phyloP scores from a whole-genome alignment of 2,888 invertebrate species.

The Hyles lineata region DNA sequence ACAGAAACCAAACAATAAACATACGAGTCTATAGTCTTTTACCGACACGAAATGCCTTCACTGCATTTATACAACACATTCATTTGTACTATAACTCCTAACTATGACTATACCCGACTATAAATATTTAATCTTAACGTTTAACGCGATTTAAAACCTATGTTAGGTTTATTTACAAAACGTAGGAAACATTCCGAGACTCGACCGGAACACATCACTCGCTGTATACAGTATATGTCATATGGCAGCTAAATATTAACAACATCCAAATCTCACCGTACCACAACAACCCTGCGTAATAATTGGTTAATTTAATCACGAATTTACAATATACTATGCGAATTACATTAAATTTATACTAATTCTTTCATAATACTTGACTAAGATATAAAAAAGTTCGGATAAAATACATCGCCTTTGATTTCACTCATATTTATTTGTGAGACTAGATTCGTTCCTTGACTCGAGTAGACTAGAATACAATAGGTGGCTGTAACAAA shows the following conservation, averaged over 20 bases:
- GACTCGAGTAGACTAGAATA: slow-evolving; percentile 63
- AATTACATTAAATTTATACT: slow-evolving; percentile 34
- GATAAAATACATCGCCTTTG: slow-evolving; percentile 43
- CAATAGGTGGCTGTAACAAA: slow-evolving; percentile 56
- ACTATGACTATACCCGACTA: slow-evolving; percentile 27
- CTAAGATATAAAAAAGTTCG: slow-evolving; percentile 49
- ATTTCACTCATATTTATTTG: slow-evolving; percentile 37
- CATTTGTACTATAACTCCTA: slow-evolving; percentile 38
- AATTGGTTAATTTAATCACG: slow-evolving; percentile 44
- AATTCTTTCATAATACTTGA: slow-evolving; percentile 54
- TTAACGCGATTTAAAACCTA: slow-evolving; percentile 37
- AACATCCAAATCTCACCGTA: background rate
- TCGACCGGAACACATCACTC: slow-evolving; percentile 12
- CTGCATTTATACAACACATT: slow-evolving; percentile 33
- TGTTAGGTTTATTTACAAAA: slow-evolving; percentile 33
- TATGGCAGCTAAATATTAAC: background rate
- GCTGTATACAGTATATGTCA: slow-evolving; percentile 20
- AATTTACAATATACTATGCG: slow-evolving; percentile 34
- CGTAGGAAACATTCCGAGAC: slow-evolving; percentile 21
- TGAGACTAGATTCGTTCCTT: slow-evolving; percentile 58
- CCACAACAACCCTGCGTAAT: slow-evolving; percentile 54
- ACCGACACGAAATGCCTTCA: slow-evolving; percentile 43
- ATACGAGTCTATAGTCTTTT: slow-evolving; percentile 55
- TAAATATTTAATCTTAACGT: slow-evolving; percentile 33
- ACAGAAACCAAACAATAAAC: slow-evolving; percentile 58